Conservation (phyloP, 1,140 invertebrate genomes). For the Bombus waltoni region DNA sequence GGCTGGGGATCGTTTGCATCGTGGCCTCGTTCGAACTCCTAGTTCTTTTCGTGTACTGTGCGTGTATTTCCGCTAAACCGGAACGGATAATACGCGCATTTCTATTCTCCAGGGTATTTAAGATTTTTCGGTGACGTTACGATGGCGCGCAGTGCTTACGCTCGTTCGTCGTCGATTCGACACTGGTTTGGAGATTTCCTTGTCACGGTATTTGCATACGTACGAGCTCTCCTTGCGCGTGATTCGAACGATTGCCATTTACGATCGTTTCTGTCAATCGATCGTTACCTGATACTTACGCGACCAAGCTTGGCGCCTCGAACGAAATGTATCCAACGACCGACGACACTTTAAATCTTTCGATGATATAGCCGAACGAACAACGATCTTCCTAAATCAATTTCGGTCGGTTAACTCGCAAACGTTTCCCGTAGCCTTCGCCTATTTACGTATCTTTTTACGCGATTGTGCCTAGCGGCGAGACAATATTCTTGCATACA, state of each 20-base stretch:
- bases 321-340: no score
- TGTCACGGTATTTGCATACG: background rate
- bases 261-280: background rate
- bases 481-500: background rate
- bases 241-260: background rate
- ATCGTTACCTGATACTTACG: background rate
- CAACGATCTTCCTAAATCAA: no score
- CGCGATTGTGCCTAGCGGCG: background rate
- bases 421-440: no score
- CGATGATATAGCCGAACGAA: no score
- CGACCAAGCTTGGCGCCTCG: no score
- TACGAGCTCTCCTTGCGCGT: background rate
- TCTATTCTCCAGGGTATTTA: slow-evolving; percentile 57
- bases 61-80: slow-evolving; percentile 47
- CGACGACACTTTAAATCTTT: no score
- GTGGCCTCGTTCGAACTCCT: background rate
- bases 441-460: background rate
- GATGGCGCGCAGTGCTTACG: background rate
- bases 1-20: slow-evolving; percentile 43
- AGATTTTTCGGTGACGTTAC: slow-evolving; percentile 43
- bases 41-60: background rate
- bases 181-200: background rate
- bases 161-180: background rate
- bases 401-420: no score
- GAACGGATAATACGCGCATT: slow-evolving; percentile 51